Conservation (phyloP, 2,888 invertebrate genomes). For the Tenodera sinensis region DNA sequence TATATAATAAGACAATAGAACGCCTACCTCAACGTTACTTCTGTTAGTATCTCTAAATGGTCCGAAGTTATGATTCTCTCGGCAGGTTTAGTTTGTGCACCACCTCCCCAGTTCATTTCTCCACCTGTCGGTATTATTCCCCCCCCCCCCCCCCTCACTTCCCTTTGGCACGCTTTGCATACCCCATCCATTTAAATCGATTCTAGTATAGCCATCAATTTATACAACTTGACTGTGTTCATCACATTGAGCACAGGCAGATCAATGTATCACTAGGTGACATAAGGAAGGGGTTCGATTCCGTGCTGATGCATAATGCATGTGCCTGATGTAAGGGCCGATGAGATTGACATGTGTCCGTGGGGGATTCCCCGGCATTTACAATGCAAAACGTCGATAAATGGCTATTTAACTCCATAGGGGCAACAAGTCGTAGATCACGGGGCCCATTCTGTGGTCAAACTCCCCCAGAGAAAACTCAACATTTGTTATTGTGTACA, state of each 20-base stretch:
- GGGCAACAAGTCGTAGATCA: neutral
- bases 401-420: neutral
- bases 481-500: neutral
- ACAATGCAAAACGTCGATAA: neutral
- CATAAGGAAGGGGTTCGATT: neutral
- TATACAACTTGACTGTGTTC: neutral
- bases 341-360: neutral
- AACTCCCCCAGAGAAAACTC: neutral
- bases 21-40: no score
- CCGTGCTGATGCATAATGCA: neutral
- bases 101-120: neutral
- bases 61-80: no score
- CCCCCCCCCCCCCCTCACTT: neutral
- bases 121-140: neutral
- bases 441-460: neutral
- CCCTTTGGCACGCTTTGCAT: neutral
- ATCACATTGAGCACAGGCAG: neutral
- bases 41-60: no score
- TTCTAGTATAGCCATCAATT: neutral
- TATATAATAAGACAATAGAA: no score
- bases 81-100: no score
- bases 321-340: neutral
- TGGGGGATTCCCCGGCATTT: neutral
- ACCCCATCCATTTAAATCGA: neutral
- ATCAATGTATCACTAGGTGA: neutral